Evolutionary conservation across 2,113 vertebrate species (phyloP).

Genomic region (Epinephelus lanceolatus): DNA sequence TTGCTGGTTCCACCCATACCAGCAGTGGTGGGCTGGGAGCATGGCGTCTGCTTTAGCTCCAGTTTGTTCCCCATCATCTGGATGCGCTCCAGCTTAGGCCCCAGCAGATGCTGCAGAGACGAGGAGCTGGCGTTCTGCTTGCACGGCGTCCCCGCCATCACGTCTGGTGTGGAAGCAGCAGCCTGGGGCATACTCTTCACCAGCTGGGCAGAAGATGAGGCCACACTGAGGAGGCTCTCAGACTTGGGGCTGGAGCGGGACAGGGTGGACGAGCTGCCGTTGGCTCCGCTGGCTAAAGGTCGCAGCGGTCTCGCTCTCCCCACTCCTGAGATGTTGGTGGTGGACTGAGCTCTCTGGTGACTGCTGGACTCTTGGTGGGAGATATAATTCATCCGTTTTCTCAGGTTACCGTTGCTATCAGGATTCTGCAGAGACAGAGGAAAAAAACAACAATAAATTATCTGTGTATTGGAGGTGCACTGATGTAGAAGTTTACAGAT

Average conservation of each 20-base stretch:
- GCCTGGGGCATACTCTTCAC: conserved; percentile 86
- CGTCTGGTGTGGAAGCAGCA: conserved; percentile 87
- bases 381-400: conserved; percentile 91
- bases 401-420: conserved; percentile 92
- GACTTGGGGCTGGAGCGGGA: conserved; percentile 92
- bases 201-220: conserved; percentile 83
- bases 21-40: conserved; percentile 85
- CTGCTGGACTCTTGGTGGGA: conserved; percentile 84
- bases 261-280: conserved; percentile 82
- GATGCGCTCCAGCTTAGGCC: conserved; percentile 91
- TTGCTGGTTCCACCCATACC: conserved; percentile 93
- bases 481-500: not conserved
- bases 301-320: conserved; percentile 69
- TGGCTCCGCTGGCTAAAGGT: conserved; percentile 69
- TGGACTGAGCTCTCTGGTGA: conserved; percentile 86
- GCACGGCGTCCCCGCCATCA: conserved; percentile 82
- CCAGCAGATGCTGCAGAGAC: conserved; percentile 89
- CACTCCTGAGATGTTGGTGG: conserved; percentile 80
- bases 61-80: conserved; percentile 87
- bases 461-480: no score
- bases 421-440: conserved; percentile 84
- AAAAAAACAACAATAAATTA: not conserved
- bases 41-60: conserved; percentile 86
- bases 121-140: conserved; percentile 80
- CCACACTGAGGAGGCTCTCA: conserved; percentile 87